Conservation (phyloP, 2,797 vertebrate genomes). For the Amniataba percoides region DNA sequence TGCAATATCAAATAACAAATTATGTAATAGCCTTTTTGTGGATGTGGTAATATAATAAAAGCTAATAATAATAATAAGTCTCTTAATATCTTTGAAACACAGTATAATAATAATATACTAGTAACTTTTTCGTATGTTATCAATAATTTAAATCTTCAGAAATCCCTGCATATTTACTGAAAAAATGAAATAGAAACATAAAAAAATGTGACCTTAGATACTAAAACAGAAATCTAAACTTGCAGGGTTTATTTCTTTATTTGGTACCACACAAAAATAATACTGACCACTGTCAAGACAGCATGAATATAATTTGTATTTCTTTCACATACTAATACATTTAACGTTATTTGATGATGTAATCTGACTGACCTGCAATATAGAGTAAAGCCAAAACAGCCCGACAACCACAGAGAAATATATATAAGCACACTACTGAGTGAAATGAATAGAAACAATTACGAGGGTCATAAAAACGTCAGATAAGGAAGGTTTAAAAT, state of each 20-base stretch:
- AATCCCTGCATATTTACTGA: no score
- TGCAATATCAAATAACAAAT: slow-evolving; percentile 36
- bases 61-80: background rate
- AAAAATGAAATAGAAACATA: no score
- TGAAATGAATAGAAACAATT: background rate
- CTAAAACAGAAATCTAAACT: background rate
- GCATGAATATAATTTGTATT: background rate
- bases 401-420: background rate
- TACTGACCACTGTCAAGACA: background rate
- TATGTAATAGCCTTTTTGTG: slow-evolving; percentile 7
- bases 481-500: background rate
- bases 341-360: background rate
- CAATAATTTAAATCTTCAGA: background rate
- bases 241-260: background rate
- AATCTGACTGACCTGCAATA: background rate
- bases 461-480: background rate
- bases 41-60: slow-evolving; percentile 2
- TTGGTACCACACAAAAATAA: background rate
- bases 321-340: background rate
- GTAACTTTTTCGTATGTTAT: background rate
- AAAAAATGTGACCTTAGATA: no score
- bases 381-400: background rate
- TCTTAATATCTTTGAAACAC: background rate
- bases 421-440: background rate
- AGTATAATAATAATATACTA: background rate